Evolutionary conservation across 1,140 invertebrate genomes (phyloP).

Genomic region (Leptopilina clavipes): DNA sequence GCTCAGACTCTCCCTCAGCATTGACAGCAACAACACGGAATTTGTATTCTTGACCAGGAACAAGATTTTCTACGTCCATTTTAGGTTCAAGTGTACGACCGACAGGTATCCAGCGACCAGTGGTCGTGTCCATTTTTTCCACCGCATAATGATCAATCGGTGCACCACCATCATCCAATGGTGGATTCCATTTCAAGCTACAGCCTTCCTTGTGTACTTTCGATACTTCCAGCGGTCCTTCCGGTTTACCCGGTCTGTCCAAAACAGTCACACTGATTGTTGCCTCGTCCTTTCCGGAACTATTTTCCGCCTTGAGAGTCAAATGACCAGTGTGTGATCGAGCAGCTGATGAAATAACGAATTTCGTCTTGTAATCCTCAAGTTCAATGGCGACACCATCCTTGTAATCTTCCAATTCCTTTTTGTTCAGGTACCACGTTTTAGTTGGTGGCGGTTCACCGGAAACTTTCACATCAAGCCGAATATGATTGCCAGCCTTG

Average conservation of each 20-base stretch:
- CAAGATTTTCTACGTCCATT: conserved; percentile 88
- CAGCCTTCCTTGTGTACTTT: conserved; percentile 96
- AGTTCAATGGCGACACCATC: conserved; percentile 86
- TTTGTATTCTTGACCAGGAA: conserved; percentile 96
- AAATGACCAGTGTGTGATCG: conserved; percentile 90
- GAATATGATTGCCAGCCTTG: conserved; percentile 89
- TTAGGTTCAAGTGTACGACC: conserved; percentile 87
- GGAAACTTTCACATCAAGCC: conserved; percentile 90
- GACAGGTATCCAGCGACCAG: conserved; percentile 89
- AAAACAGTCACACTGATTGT: conserved; percentile 91
- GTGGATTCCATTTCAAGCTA: conserved; percentile 95
- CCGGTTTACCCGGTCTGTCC: conserved; percentile 91
- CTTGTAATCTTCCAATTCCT: conserved; percentile 74
- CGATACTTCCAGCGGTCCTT: conserved; percentile 92
- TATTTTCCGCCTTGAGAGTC: conserved; percentile 92
- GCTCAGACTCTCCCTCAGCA: conserved; percentile 95
- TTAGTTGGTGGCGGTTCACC: conserved; percentile 93
- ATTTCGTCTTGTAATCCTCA: conserved; percentile 91
- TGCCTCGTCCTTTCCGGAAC: conserved; percentile 92
- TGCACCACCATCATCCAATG: conserved; percentile 91
- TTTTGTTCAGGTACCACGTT: conserved; percentile 90
- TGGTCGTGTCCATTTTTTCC: conserved; percentile 91
- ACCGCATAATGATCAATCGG: conserved; percentile 94
- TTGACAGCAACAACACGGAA: conserved; percentile 97
- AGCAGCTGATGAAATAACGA: conserved; percentile 83